Evolutionary conservation across 2,888 invertebrate species (phyloP), one percentile per base, ranked within the genome.

Genomic region (Caenorhabditis sp.): DNA sequence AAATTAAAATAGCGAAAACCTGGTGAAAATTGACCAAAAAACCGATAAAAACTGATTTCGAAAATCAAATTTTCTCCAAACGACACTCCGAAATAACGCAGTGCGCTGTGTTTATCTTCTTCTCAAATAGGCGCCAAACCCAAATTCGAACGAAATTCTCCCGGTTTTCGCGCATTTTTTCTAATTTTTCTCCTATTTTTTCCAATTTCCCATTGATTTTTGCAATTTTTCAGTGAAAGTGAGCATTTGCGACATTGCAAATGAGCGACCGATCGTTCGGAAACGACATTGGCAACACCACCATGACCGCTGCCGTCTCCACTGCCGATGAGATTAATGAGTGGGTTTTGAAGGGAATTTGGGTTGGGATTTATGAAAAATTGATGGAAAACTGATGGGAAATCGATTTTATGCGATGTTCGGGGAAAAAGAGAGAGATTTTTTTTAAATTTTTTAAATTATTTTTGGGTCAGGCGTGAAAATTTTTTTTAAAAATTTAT

Each of bases 201-300:
- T 20, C 18, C 18, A 5, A 18, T 15, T 62, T 62, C 28, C 18
- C n/a, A n/a, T 24, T 15, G 1, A 22, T 47, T 55, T 67, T 55
- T 40, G 2, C 5, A 2, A 15, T 40, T 60, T 60, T 60, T 32
- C 32, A 32, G 60, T 53, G 8, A 35, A 35, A 20, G 58, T 26
- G 32, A 15, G 32, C 32, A 32, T 40, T 40, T 40, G n/a, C 40
- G 13, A 40, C 40, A 13, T 13, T 6, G 55, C 68, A 32, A 80
- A 80, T 80, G 80, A 80, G 72, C 72, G 56, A 62, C 20, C 65
- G 80, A 58, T 37, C 64, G 28, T 80, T 80, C 47, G 80, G 80
- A 26, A 74, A 56, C 55, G 80, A 74, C 9, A 72, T 80, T n/a
- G 74, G 56, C 20, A 80, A 80, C 53, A 68, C 58, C 11, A 20